Evolutionary conservation across 2,888 invertebrate genomes (phyloP).

Genomic region (Neoscelio sp.): DNA sequence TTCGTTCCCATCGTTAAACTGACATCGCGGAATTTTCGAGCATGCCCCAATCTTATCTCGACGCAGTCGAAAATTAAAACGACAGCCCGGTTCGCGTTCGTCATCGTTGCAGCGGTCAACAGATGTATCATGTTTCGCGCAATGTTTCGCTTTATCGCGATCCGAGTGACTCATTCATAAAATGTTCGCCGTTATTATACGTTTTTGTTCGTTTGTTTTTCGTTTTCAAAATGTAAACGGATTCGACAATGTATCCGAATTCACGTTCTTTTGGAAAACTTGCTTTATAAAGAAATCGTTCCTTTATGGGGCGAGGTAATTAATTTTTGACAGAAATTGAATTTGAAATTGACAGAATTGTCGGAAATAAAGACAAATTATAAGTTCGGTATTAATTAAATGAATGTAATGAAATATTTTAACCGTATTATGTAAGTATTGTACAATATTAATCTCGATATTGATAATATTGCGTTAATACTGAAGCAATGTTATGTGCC

Average conservation of each 20-base stretch:
- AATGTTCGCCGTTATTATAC: conserved; percentile 55
- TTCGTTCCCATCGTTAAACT: conserved; percentile 47
- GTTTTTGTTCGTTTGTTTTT: conserved; percentile 48
- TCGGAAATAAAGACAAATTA: too few relatives aligned
- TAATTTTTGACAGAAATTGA: too few relatives aligned
- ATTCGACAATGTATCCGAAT: conserved; percentile 17
- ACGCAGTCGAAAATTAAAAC: conserved; percentile 32
- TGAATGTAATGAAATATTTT: too few relatives aligned
- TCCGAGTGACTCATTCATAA: conserved; percentile 60
- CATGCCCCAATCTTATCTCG: conserved; percentile 58
- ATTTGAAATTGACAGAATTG: too few relatives aligned
- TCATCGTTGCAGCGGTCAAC: conserved; percentile 48
- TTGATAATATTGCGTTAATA: too few relatives aligned
- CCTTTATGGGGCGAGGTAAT: neutral
- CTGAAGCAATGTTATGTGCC: too few relatives aligned
- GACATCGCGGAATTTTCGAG: conserved; percentile 64
- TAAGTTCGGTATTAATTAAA: too few relatives aligned
- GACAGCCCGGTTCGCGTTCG: conserved; percentile 35
- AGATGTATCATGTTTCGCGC: conserved; percentile 63
- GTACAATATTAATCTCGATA: too few relatives aligned
- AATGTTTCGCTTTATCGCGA: conserved; percentile 60
- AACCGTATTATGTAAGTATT: too few relatives aligned
- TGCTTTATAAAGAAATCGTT: conserved; percentile 2
- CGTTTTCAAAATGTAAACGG: conserved; percentile 39
- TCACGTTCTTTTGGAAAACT: conserved; percentile 16